These are phyloP conservation scores for Protosalanx chinensis DNA, from an alignment of 2,797 vertebrate genomes.

Conservation along the genomic window DNA sequence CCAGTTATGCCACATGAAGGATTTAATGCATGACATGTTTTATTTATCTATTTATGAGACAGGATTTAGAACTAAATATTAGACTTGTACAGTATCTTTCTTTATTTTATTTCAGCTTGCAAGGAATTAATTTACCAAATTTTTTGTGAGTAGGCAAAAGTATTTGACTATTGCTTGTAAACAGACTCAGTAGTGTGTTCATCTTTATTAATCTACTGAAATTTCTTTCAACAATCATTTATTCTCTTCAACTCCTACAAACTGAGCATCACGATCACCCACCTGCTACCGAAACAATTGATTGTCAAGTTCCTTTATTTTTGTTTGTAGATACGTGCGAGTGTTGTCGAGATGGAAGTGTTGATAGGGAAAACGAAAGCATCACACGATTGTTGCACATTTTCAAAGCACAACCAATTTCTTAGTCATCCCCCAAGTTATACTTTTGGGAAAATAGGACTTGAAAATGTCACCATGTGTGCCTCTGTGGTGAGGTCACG, in stretches of 20 bases:
- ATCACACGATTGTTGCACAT: not conserved
- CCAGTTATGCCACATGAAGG: too few relatives aligned
- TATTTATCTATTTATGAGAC: too few relatives aligned
- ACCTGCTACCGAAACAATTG: not conserved
- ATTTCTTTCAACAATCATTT: not conserved
- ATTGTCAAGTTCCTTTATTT: not conserved
- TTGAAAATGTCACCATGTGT: not conserved
- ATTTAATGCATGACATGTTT: too few relatives aligned
- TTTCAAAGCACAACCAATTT: not conserved
- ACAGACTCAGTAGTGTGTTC: not conserved
- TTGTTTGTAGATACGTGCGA: not conserved
- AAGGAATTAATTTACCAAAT: slow-evolving; percentile 64
- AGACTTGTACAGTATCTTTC: slow-evolving; percentile 21
- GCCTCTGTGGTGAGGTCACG: slow-evolving; percentile 23
- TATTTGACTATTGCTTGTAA: slow-evolving; percentile 15
- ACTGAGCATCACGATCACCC: slow-evolving; percentile 1
- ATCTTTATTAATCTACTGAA: not conserved
- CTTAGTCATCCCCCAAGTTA: too few relatives aligned
- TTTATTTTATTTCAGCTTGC: slow-evolving; percentile 60
- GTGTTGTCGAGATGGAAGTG: not conserved
- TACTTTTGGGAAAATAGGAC: too few relatives aligned
- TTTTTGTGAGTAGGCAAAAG: slow-evolving; percentile 64
- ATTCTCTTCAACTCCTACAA: not conserved
- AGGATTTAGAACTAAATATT: too few relatives aligned
- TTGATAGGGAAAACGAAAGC: not conserved